Base-by-base conservation (phyloP, 2,113 vertebrate species). In the Alosa alosa region DNA sequence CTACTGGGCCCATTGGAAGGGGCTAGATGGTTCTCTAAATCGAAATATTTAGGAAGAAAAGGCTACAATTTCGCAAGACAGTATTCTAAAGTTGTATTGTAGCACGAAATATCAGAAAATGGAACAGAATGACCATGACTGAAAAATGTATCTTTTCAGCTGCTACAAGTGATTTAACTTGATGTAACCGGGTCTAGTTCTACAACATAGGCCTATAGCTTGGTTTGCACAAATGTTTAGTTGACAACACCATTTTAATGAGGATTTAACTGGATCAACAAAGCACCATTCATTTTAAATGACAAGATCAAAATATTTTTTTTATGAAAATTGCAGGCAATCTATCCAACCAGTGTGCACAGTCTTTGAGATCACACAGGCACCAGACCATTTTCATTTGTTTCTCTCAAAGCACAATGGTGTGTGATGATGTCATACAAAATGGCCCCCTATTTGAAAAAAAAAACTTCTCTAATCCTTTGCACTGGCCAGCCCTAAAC, bases 361-460 rank as follows among this genome's bases (percentile, higher is more conserved):
- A 72, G 9, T 10, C 64, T 10, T 31, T 72, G n/a, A 72, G 64
- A 9, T 6, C 17, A 57, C 36, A 18, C 36, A 6, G 6, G 15
- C 25, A 83, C 31, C 46, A 83, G 31, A 83, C 50, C 3, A 25
- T 31, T 31, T 72, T 25, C 55, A 60, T 18, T 60, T 60, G 55
- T 36, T 25, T 8, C 22, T 68, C 6, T 36, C 25, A 13, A 25
- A 72, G 25, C 64, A 72, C 64, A 72, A 72, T 31, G 11, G 64
- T 36, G 86, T 36, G 86, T 36, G 83, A 87, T 90, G 84, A 88
- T 87, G 86, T 87, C 86, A 90, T 86, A 46, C 88, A 81, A 78
- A 72, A 86, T 57, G 87, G 83, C 81, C 87, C 55, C 55, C 55
- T 60, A 60, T 60, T 57, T 57, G 52, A 57, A 20, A 72, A 60